phyloP scores from a whole-genome alignment of 2,113 vertebrate genomes.

The Casuarius casuarius region DNA sequence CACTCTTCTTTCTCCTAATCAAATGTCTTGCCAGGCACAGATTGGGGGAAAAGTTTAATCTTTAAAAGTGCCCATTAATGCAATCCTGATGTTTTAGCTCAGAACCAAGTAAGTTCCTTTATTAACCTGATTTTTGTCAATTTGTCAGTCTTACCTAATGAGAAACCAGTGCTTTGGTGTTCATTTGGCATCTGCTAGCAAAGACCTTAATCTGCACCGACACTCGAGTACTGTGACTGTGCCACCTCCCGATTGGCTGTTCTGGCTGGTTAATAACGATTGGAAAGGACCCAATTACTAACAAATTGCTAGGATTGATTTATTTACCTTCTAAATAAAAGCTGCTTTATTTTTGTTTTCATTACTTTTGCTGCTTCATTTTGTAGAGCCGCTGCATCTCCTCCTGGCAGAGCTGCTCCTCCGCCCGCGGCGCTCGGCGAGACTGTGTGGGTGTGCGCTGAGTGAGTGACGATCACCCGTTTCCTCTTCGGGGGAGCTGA shows the following conservation, averaged over 20 bases:
- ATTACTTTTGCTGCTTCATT: conserved; percentile 31
- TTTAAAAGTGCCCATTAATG: neutral
- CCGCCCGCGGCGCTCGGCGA: neutral
- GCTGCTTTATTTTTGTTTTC: conserved; percentile 69
- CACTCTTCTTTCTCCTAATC: neutral
- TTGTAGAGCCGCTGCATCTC: neutral
- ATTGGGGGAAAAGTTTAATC: neutral
- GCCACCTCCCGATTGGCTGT: conserved; percentile 25
- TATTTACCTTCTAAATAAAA: conserved; percentile 71
- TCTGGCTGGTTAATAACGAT: neutral
- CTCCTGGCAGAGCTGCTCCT: neutral
- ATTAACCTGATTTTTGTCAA: neutral
- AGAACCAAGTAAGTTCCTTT: neutral
- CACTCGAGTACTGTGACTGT: conserved; percentile 24
- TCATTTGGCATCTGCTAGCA: conserved; percentile 15
- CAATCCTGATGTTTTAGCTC: neutral
- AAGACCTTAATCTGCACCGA: conserved; percentile 20
- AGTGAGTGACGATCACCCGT: neutral
- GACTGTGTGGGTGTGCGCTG: neutral
- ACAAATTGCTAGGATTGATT: conserved; percentile 35
- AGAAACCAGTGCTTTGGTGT: neutral
- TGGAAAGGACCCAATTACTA: conserved; percentile 35
- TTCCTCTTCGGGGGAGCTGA: conserved; percentile 23
- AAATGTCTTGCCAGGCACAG: neutral
- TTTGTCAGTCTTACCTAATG: neutral